Conservation (phyloP, 37 sponge, comb jelly and placozoan species). For the Eunapius fragilis region DNA sequence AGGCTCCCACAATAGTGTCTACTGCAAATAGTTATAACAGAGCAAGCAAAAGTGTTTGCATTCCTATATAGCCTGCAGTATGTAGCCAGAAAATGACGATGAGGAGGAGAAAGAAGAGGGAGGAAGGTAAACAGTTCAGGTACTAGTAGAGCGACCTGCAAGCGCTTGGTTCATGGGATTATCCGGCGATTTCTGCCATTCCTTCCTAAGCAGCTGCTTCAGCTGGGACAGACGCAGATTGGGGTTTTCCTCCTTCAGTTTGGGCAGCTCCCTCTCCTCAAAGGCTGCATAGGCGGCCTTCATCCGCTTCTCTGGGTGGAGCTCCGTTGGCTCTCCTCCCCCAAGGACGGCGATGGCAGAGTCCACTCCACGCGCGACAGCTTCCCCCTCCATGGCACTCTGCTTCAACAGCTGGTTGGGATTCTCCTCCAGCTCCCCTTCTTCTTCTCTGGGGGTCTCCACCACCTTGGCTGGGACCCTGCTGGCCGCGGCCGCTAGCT, state of each 20-base stretch:
- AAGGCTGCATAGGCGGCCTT: slow-evolving; percentile 90
- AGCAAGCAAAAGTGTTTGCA: no score
- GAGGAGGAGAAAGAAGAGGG: not conserved
- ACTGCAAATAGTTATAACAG: no score
- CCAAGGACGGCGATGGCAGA: slow-evolving; percentile 87
- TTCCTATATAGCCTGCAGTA: no score
- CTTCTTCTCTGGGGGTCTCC: slow-evolving; percentile 41
- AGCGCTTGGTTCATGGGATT: slow-evolving; percentile 90
- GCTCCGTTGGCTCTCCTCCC: slow-evolving; percentile 56
- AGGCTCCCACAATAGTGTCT: no score
- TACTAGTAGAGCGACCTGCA: not conserved
- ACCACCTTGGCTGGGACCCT: slow-evolving; percentile 43
- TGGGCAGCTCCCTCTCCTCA: slow-evolving; percentile 85
- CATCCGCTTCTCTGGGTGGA: slow-evolving; percentile 76
- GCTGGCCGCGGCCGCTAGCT: slow-evolving; percentile 17
- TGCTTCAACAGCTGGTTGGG: slow-evolving; percentile 76
- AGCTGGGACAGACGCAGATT: slow-evolving; percentile 89
- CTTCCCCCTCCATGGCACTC: slow-evolving; percentile 51
- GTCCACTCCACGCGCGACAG: slow-evolving; percentile 82
- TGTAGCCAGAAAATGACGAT: not conserved
- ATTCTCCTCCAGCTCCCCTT: slow-evolving; percentile 70
- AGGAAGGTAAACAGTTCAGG: not conserved
- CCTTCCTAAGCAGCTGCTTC: slow-evolving; percentile 91
- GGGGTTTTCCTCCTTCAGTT: slow-evolving; percentile 84
- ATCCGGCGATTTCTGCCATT: slow-evolving; percentile 97